Conservation (phyloP, 1,140 invertebrate species). For the Drosophila ogumai region DNA sequence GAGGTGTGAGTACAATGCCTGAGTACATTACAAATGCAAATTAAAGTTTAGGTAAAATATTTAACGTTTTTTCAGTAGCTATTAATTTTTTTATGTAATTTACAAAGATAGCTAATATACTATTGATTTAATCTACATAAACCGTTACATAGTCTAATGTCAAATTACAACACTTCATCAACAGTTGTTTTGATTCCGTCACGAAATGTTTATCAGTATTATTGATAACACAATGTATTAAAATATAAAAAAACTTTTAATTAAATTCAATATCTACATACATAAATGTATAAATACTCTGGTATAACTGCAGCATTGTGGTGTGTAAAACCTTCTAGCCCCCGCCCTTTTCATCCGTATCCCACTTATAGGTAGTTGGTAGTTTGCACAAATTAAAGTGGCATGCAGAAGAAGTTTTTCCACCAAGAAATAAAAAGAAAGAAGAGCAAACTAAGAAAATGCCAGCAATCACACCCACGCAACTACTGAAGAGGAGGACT, state of each 20-base stretch:
- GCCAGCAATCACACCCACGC: slow-evolving; percentile 47
- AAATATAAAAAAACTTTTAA: not conserved
- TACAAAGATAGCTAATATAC: not conserved
- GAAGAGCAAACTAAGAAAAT: slow-evolving; percentile 36
- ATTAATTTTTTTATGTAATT: not conserved
- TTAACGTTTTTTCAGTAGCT: not conserved
- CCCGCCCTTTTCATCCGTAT: not conserved
- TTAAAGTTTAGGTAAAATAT: not conserved
- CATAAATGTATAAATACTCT: too few relatives aligned
- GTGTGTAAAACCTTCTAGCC: slow-evolving; percentile 3
- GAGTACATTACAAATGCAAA: not conserved
- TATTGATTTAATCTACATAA: not conserved
- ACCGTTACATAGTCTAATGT: too few relatives aligned
- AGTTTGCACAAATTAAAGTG: slow-evolving; percentile 62
- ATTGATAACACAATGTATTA: not conserved
- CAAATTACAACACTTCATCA: too few relatives aligned
- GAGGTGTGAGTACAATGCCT: slow-evolving; percentile 7
- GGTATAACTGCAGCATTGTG: slow-evolving; percentile 1
- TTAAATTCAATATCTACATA: not conserved
- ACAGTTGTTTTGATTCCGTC: too few relatives aligned
- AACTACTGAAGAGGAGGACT: slow-evolving; percentile 10
- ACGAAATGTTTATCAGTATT: too few relatives aligned
- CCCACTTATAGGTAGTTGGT: slow-evolving; percentile 32
- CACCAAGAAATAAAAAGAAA: slow-evolving; percentile 15
- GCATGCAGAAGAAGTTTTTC: slow-evolving; percentile 54